Conservation (phyloP, 2,113 vertebrate species). For the Otus sunia region DNA sequence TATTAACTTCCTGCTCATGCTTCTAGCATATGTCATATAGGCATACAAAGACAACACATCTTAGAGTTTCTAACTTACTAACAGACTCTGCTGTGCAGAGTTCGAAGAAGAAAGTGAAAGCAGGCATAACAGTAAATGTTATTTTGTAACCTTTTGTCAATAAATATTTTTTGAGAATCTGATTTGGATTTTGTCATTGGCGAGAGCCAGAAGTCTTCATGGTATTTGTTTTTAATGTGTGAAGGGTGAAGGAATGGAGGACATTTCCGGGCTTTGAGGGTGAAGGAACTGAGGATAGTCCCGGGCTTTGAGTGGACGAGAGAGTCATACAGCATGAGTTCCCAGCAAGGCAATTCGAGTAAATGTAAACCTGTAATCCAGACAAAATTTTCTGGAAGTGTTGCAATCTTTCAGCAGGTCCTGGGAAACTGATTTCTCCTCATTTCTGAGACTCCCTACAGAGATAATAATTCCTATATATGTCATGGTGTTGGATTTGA, state of each 20-base stretch:
- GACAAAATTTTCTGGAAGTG: background rate
- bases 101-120: background rate
- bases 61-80: background rate
- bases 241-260: background rate
- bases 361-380: conserved; percentile 4
- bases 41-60: background rate
- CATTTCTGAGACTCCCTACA: background rate
- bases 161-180: background rate
- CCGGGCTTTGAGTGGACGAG: background rate
- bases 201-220: background rate
- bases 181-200: background rate
- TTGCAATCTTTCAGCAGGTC: background rate
- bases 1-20: background rate
- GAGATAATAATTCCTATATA: background rate
- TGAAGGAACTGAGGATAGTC: background rate
- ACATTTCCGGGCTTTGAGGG: background rate
- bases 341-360: conserved; percentile 1
- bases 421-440: background rate
- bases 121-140: background rate
- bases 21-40: background rate
- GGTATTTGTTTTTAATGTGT: background rate
- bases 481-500: background rate
- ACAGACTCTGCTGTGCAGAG: background rate
- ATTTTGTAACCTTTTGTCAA: background rate
- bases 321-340: background rate